A percentile compares a stretch with the other conserved stretches of the same genome.
phyloP scores from a whole-genome alignment of 2,113 vertebrate species.

The Corythaixoides concolor region DNA sequence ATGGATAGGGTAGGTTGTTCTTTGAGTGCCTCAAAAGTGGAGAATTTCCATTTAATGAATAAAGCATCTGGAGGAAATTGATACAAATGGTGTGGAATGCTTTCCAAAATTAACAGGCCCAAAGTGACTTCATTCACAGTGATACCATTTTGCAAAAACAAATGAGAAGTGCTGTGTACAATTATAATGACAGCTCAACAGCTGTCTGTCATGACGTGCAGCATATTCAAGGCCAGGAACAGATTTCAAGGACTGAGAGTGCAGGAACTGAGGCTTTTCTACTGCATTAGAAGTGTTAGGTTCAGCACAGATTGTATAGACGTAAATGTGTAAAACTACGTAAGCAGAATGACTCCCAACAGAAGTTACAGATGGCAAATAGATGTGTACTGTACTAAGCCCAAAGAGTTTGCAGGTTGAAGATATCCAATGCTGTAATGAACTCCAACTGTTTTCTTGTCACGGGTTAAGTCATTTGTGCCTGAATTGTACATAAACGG shows the following conservation, averaged over 20 bases:
- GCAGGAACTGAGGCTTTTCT: not conserved
- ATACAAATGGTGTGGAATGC: not conserved
- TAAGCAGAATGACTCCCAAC: not conserved
- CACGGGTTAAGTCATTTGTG: not conserved
- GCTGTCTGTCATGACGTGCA: not conserved
- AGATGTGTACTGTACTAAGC: not conserved
- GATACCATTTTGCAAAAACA: not conserved
- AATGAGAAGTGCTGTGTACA: not conserved
- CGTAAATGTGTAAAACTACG: not conserved
- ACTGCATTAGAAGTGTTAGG: not conserved
- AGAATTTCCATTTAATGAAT: conserved; percentile 7
- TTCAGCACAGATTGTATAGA: not conserved
- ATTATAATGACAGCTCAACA: not conserved
- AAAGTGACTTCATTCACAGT: not conserved
- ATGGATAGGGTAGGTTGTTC: not conserved
- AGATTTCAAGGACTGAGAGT: not conserved
- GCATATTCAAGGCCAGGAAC: not conserved
- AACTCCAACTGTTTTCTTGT: not conserved
- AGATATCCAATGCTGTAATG: not conserved
- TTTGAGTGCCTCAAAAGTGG: not conserved
- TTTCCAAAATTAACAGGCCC: conserved; percentile 1
- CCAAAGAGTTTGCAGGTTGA: not conserved
- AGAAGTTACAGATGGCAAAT: not conserved
- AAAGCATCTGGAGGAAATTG: conserved; percentile 27
- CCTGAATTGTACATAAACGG: not conserved